Base-by-base conservation (phyloP, 2,888 invertebrate genomes). In the Cepaea hortensis region DNA sequence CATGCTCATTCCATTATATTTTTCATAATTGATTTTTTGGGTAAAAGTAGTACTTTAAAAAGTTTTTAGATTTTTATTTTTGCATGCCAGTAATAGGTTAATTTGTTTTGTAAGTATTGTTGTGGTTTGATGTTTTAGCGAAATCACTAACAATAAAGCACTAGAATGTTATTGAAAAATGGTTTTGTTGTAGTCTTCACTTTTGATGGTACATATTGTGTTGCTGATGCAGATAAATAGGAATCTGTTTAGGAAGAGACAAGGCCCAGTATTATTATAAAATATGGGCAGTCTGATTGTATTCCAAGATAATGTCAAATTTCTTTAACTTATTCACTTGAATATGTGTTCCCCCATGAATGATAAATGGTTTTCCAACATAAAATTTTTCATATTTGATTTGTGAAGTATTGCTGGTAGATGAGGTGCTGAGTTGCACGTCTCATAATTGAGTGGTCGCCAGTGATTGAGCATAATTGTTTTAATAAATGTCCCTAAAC, bases 1-100 rank as follows among this genome's bases (percentile, higher is more conserved):
- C 79, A 85, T 85, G 85, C 79, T 68, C 65, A 75, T 79, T 11
- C n/a, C n/a, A n/a, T 79, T 79, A 48, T 23, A 61, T n/a, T 65
- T 68, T 82, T 73, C 13, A 65, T 82, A 50, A 48, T 73, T 48
- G 48, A 20, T 70, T 81, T 20, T 81, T 20, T 68, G 46, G 23
- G 81, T 81, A 23, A 23, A 20, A 73, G 73, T 82, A 50, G n/a
- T 9, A 81, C 9, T 68, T 70, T 18, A 68, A 23, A 65, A 70
- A 65, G 55, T 82, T 82, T 55, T n/a, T 55, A 72, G 23, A 55
- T 81, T 55, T 9, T 55, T 55, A 6, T 46, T 70, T 80, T 72
- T 82, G 82, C 82, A 82, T 82, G 82, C 82, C 70, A 82, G 7
- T 72, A 48, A 50, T 50, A 18, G 68, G 46, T 46, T 48, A 20